Evolutionary conservation across 2,113 vertebrate species (phyloP).

Genomic region (Spermophilus dauricus): DNA sequence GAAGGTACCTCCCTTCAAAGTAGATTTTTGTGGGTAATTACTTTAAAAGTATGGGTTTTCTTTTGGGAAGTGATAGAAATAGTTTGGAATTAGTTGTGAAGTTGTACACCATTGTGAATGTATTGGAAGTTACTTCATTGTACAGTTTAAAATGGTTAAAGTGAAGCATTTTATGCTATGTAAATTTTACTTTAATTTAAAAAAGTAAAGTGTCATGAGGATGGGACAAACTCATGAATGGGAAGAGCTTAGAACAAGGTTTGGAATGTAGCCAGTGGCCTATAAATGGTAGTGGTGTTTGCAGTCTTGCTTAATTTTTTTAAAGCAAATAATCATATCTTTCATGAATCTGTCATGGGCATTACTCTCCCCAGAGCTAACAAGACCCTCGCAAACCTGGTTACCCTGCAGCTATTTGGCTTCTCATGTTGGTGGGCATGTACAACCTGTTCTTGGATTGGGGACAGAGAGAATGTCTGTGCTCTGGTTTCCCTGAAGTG

Average conservation of each 20-base stretch:
- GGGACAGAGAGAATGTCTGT: neutral
- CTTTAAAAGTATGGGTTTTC: neutral
- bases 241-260: neutral
- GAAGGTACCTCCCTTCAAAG: neutral
- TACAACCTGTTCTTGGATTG: neutral
- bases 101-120: neutral
- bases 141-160: neutral
- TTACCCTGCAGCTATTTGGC: neutral
- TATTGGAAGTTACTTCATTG: neutral
- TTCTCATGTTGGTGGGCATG: neutral
- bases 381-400: rapidly evolving
- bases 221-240: neutral
- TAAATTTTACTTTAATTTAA: neutral
- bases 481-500: neutral
- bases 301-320: neutral
- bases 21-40: neutral
- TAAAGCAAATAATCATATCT: neutral
- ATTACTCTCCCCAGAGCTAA: neutral
- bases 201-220: neutral
- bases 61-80: neutral
- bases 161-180: neutral
- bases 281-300: neutral
- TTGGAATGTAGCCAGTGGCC: neutral
- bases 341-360: neutral
- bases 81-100: neutral